These are phyloP conservation scores for Astreopora myriophthalma DNA, from an alignment of 64 coral and sea anemone species.

Conservation along the genomic window DNA sequence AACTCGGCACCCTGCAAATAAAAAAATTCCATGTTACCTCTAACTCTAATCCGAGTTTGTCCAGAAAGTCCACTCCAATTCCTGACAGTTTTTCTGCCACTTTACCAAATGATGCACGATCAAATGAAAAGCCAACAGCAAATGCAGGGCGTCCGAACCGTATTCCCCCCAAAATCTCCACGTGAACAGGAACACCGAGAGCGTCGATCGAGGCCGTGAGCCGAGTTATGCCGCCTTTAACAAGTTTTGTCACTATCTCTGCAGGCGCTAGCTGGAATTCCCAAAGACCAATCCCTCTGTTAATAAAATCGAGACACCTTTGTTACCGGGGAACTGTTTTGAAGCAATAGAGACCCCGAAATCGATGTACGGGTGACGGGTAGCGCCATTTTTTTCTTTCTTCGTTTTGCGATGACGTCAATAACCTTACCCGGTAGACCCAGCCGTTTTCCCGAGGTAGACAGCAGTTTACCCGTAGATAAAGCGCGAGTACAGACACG, in stretches of 20 bases:
- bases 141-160: conserved; percentile 51
- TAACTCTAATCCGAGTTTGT: conserved; percentile 87
- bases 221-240: conserved; percentile 46
- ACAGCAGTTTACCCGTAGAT: too few relatives aligned
- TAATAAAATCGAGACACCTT: neutral
- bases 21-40: conserved; percentile 48
- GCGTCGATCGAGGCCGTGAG: conserved; percentile 81
- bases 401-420: too few relatives aligned
- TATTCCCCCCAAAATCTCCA: conserved; percentile 59
- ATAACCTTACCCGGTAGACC: too few relatives aligned
- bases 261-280: conserved; percentile 72
- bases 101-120: conserved; percentile 90
- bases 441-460: too few relatives aligned
- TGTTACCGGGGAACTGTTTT: neutral
- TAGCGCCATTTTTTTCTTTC: too few relatives aligned
- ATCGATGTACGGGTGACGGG: too few relatives aligned
- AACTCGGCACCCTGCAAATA: too few relatives aligned
- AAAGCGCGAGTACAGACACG: too few relatives aligned
- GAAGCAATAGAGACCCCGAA: neutral
- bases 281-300: conserved; percentile 65
- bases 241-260: conserved; percentile 68
- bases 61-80: conserved; percentile 75
- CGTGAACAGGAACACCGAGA: conserved; percentile 88
- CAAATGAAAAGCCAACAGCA: conserved; percentile 91
- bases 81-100: conserved; percentile 84